Base-by-base conservation (phyloP, 2,888 invertebrate genomes). In the Sycophila texana region DNA sequence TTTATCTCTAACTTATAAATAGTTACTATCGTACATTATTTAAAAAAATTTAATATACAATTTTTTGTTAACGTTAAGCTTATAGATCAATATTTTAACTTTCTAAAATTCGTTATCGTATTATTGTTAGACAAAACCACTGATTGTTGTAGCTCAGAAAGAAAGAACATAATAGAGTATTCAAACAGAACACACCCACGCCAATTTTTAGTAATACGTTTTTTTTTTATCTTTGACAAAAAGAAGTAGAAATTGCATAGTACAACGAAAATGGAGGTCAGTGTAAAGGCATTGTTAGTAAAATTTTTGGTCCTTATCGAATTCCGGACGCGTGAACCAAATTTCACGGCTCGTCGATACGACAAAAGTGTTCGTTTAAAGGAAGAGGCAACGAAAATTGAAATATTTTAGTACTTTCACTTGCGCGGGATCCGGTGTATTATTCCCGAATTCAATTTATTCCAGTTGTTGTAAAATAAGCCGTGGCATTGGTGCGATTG, bases 331-430 rank as follows among this genome's bases (percentile, higher is more conserved):
- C 22, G 63, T 63, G 39, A 70, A 47, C 51, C 16, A n/a, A n/a
- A 68, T 61, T 76, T 76, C 26, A 70, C 49, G 55, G 55, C 63
- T 76, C 55, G 70, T 13, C 22, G 68, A 70, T 49, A 63, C 55
- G 75, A 68, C 68, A 61, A 61, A 49, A 55, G 30, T 55, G 70
- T n/a, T 47, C 63, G 47, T 66, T 26, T 51, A 47, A 47, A 7
- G 26, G n/a, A 58, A 63, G 30, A 58, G 26, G 18, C 18, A 74
- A 73, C 22, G 26, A 60, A 71, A 51, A 20, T 4, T 22, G 2
- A 67, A 3, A 16, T 75, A 70, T 70, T 70, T 26, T 22, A 70
- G 47, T 57, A 57, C 75, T 76, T 76, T 76, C 68, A 61, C 68
- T 70, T 3, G 10, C 3, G 53, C 39, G 20, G n/a, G n/a, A 55